These are phyloP conservation scores for Protaetia brevitarsis DNA, from an alignment of 1,140 invertebrate genomes.

Conservation along the genomic window DNA sequence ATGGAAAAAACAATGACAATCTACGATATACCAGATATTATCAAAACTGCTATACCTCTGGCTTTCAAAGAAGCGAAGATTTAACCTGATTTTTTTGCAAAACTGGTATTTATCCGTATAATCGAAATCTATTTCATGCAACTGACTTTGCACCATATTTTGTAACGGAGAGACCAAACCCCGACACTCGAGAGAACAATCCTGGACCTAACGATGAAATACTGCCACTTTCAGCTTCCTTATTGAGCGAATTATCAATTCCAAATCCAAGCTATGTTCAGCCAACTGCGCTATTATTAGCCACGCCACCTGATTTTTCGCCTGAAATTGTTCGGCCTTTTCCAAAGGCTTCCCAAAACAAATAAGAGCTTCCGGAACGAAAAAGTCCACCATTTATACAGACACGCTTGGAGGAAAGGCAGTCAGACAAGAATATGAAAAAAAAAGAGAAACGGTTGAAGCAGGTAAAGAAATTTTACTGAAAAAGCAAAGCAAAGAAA, in stretches of 20 bases:
- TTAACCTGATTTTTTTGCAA: conserved; percentile 9
- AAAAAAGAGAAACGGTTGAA: conserved; percentile 23
- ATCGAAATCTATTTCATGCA: conserved; percentile 41
- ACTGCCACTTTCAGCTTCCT: neutral
- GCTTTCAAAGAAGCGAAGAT: conserved; percentile 40
- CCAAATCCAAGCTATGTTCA: neutral
- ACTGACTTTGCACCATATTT: conserved; percentile 43
- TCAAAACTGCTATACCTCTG: conserved; percentile 45
- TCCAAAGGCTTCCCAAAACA: conserved; percentile 24
- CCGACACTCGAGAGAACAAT: neutral
- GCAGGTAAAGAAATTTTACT: neutral
- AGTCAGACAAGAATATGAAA: conserved; percentile 27
- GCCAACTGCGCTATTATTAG: neutral
- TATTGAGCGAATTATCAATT: too few relatives aligned
- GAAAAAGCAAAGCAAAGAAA: conserved; percentile 25
- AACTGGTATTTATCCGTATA: conserved; percentile 33
- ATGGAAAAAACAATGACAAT: conserved; percentile 46
- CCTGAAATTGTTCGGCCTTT: conserved; percentile 26
- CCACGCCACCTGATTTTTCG: conserved; percentile 45
- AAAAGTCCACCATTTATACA: conserved; percentile 30
- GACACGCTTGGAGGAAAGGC: conserved; percentile 26
- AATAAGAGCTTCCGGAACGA: conserved; percentile 8
- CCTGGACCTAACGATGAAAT: neutral
- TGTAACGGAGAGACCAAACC: conserved; percentile 45
- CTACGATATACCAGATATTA: conserved; percentile 40